Conservation (phyloP, 2,113 vertebrate species). For the Choloepus hoffmanni region DNA sequence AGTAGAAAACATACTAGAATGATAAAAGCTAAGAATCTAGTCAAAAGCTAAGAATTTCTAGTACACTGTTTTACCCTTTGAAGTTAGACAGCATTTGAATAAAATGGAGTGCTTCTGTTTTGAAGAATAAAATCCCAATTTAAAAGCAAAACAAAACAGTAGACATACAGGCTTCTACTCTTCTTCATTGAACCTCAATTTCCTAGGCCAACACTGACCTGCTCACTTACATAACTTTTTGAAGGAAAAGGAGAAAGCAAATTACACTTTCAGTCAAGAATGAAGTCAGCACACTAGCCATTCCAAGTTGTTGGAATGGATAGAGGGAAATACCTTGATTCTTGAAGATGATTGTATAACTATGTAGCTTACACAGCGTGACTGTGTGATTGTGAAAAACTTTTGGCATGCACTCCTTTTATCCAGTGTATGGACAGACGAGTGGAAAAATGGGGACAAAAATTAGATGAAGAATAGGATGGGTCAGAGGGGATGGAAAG, state of each 20-base stretch:
- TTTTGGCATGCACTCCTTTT: too few relatives aligned
- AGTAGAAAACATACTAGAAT: neutral
- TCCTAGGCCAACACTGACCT: neutral
- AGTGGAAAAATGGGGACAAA: too few relatives aligned
- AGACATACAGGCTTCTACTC: neutral
- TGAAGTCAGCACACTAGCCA: neutral
- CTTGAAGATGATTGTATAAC: too few relatives aligned
- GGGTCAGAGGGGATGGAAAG: too few relatives aligned
- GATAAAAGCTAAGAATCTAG: slow-evolving; percentile 33
- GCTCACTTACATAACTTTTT: neutral
- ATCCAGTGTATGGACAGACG: too few relatives aligned
- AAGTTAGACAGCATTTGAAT: neutral
- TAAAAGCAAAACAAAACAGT: neutral
- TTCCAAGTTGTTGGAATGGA: too few relatives aligned
- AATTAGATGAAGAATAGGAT: too few relatives aligned
- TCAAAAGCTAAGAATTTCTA: neutral
- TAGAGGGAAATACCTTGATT: too few relatives aligned
- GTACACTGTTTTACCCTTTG: neutral
- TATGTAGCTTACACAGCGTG: too few relatives aligned
- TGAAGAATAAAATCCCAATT: neutral
- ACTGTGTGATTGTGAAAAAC: too few relatives aligned
- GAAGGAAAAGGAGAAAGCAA: neutral
- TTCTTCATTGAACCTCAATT: neutral
- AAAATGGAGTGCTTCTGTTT: neutral
- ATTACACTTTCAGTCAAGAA: neutral